phyloP scores from a whole-genome alignment of 2,888 invertebrate genomes.

The Apoda limacodes region DNA sequence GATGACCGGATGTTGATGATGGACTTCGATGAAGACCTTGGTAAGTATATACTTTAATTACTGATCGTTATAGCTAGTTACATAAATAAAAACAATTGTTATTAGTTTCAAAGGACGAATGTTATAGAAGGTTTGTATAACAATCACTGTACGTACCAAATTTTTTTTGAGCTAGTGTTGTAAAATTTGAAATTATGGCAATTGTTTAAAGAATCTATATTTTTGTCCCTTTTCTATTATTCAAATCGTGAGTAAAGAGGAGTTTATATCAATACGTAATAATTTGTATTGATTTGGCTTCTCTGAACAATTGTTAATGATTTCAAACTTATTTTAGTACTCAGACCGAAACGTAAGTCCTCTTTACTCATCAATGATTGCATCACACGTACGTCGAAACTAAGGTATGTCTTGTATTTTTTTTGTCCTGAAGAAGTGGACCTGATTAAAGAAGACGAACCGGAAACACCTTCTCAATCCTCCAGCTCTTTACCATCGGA shows the following conservation, averaged over 20 bases:
- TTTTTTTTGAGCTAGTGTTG: slow-evolving; percentile 27
- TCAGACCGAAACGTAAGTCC: too few relatives aligned
- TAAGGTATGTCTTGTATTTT: slow-evolving; percentile 25
- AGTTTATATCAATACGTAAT: not conserved
- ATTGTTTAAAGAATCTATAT: slow-evolving; percentile 34
- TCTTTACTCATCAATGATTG: not conserved
- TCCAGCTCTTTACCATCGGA: not conserved
- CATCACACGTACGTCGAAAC: slow-evolving; percentile 5
- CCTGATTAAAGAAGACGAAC: slow-evolving; percentile 26
- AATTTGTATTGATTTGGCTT: too few relatives aligned
- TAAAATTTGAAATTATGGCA: slow-evolving; percentile 36
- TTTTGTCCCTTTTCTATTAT: too few relatives aligned
- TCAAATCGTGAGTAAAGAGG: slow-evolving; percentile 1
- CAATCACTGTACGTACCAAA: slow-evolving; percentile 2
- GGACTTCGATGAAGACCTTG: slow-evolving; percentile 61
- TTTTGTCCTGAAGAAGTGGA: slow-evolving; percentile 43
- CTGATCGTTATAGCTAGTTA: not conserved
- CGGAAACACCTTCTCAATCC: too few relatives aligned
- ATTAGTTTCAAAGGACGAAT: too few relatives aligned
- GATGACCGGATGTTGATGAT: slow-evolving; percentile 63
- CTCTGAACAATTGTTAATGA: too few relatives aligned
- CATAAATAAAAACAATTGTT: slow-evolving; percentile 31
- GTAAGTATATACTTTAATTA: slow-evolving; percentile 34
- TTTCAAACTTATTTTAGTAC: too few relatives aligned
- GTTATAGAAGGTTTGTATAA: too few relatives aligned